phyloP scores from a whole-genome alignment of 2,888 invertebrate genomes.

The Epirrhoe alternata region DNA sequence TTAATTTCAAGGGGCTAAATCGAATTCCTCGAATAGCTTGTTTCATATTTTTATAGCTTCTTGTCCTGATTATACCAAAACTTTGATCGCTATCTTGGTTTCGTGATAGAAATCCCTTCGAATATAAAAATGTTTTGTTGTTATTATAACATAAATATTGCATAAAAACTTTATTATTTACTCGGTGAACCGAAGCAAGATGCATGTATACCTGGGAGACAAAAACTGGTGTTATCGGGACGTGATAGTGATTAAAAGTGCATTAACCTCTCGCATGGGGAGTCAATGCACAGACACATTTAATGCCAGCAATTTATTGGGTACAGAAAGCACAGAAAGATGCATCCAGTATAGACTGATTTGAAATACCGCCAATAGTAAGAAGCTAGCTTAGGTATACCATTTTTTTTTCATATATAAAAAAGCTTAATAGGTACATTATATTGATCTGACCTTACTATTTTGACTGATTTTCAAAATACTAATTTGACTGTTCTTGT shows the following conservation, averaged over 20 bases:
- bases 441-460: too few relatives aligned
- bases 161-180: constrained; percentile 26
- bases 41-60: background rate
- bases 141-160: constrained; percentile 15
- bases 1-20: background rate
- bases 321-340: background rate
- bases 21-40: background rate
- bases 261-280: constrained; percentile 26
- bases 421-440: too few relatives aligned
- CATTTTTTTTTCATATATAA: too few relatives aligned
- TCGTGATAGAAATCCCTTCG: background rate
- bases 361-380: too few relatives aligned
- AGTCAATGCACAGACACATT: background rate
- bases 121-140: constrained; percentile 2
- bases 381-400: too few relatives aligned
- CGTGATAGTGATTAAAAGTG: constrained; percentile 27
- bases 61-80: background rate
- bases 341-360: background rate
- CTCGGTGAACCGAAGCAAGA: constrained; percentile 24
- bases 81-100: background rate
- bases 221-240: constrained; percentile 32
- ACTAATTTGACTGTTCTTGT: too few relatives aligned
- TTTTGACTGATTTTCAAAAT: too few relatives aligned
- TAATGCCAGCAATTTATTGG: constrained; percentile 6
- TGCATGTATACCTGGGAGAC: constrained; percentile 28